A percentile compares a stretch with the other conserved stretches of the same genome.
Evolutionary conservation across 2,113 vertebrate species (phyloP).

Genomic region (Neofelis nebulosa): DNA sequence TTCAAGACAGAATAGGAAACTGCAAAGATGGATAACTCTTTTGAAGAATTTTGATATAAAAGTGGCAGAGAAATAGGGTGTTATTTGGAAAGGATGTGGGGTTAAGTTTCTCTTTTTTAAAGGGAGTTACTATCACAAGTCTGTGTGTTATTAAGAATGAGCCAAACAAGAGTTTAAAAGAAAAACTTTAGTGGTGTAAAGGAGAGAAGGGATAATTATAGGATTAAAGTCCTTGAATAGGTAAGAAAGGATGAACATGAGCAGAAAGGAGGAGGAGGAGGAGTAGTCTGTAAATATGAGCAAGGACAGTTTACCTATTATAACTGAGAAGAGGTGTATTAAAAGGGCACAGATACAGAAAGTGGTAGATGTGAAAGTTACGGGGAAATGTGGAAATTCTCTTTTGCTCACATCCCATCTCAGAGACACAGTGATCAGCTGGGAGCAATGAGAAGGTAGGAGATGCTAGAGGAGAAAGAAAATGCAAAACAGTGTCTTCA

Average conservation of each 20-base stretch:
- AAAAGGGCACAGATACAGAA: not conserved
- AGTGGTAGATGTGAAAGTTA: not conserved
- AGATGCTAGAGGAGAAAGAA: not conserved
- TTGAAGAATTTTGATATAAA: conserved; percentile 19
- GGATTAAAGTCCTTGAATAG: not conserved
- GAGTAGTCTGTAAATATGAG: not conserved
- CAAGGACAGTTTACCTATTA: not conserved
- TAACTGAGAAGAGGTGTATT: not conserved
- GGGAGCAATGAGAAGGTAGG: not conserved
- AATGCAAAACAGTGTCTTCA: not conserved
- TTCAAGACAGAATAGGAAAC: not conserved
- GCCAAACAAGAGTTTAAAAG: not conserved
- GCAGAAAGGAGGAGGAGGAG: not conserved
- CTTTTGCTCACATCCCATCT: not conserved
- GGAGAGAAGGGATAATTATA: not conserved
- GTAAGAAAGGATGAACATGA: not conserved
- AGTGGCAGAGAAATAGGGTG: not conserved
- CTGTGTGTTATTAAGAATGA: not conserved
- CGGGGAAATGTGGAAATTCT: not conserved
- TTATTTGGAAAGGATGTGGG: not conserved
- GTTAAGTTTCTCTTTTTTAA: not conserved
- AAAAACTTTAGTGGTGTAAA: not conserved
- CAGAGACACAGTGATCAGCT: not conserved
- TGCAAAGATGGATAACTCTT: not conserved
- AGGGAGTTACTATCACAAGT: not conserved